Evolutionary conservation across 2,888 invertebrate species (phyloP).

Genomic region (Lithodes maja): DNA sequence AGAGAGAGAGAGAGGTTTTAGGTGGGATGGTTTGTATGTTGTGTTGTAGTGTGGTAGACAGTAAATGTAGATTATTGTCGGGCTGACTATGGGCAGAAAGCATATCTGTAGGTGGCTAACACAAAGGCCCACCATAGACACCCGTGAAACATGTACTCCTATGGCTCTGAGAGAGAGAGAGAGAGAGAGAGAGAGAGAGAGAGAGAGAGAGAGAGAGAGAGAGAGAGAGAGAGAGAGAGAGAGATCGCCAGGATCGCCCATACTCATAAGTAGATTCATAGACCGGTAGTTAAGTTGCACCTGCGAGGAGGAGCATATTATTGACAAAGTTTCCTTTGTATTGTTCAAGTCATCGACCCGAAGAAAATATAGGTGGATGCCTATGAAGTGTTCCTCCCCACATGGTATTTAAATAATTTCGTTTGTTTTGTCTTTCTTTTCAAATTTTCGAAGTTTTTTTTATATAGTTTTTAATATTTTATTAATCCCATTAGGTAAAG

Average conservation of each 20-base stretch:
- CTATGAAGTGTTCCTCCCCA: no score
- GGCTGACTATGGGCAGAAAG: conserved; percentile 19
- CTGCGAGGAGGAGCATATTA: no score
- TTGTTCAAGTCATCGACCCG: no score
- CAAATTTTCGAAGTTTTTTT: neutral
- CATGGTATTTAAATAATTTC: no score
- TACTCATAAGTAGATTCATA: no score
- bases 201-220: neutral
- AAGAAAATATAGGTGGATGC: no score
- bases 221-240: neutral
- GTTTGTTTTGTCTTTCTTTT: no score
- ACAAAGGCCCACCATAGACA: neutral
- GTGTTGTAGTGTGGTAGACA: neutral
- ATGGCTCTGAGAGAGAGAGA: neutral
- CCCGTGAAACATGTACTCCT: neutral
- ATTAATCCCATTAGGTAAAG: neutral
- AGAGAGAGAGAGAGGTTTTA: neutral
- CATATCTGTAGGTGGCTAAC: conserved; percentile 25
- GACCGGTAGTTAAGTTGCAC: no score
- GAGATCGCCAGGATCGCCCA: no score
- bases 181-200: neutral
- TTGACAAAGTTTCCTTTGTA: no score
- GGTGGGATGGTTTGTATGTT: neutral
- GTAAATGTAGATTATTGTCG: neutral
- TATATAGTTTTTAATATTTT: neutral